Conservation (phyloP, 2,888 invertebrate species). For the Harmothoe impar region DNA sequence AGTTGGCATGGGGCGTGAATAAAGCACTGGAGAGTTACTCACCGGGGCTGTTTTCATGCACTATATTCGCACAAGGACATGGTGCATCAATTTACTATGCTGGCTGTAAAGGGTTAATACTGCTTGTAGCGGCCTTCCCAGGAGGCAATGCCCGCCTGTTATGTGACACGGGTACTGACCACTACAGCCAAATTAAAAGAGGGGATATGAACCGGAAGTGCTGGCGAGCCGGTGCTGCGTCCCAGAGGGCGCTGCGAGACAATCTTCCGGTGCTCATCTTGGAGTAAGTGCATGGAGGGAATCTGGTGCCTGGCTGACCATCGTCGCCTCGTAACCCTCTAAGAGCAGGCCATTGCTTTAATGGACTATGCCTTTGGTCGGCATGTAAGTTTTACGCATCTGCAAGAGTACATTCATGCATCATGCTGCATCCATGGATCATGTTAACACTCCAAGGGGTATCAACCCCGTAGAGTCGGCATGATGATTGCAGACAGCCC, state of each 20-base stretch:
- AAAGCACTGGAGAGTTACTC: too few relatives aligned
- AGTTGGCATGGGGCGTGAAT: too few relatives aligned
- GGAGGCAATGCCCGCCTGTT: not conserved
- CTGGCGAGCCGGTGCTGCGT: not conserved
- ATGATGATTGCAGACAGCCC: too few relatives aligned
- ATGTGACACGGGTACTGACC: slow-evolving; percentile 24
- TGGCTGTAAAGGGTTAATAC: not conserved
- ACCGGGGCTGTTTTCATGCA: not conserved
- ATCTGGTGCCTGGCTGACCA: not conserved
- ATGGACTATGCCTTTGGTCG: too few relatives aligned
- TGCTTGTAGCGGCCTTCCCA: not conserved
- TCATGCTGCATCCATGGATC: too few relatives aligned
- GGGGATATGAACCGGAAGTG: not conserved
- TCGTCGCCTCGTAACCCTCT: not conserved
- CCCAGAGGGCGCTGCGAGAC: slow-evolving; percentile 35
- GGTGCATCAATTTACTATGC: too few relatives aligned
- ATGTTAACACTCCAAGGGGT: too few relatives aligned
- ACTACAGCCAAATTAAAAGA: slow-evolving; percentile 38
- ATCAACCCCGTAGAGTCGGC: too few relatives aligned
- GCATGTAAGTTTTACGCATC: too few relatives aligned
- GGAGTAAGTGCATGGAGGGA: not conserved
- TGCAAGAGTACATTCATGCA: too few relatives aligned
- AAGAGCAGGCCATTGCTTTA: too few relatives aligned
- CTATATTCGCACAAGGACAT: too few relatives aligned
- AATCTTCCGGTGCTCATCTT: slow-evolving; percentile 34